Base-by-base conservation (phyloP, 2,113 vertebrate genomes). In the Chamaetylas fuelleborni region DNA sequence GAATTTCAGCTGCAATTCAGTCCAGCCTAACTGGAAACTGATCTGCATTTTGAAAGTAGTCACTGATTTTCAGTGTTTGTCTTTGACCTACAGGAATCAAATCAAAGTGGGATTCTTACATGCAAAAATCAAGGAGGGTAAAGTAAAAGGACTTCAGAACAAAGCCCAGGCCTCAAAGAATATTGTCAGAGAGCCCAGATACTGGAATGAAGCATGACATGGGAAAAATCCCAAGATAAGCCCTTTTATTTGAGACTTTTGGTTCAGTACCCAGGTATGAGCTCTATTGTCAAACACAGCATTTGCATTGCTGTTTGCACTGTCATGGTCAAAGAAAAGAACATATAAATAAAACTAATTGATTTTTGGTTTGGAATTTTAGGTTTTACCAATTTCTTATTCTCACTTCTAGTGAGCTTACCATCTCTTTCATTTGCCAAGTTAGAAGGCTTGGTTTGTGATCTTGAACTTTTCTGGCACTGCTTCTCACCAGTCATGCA, bases 1-100 rank as follows among this genome's bases (percentile, higher is more conserved):
- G 90, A 96, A 97, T 88, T 96, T 96, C 79, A 88, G 64, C 79
- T 47, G 69, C 90, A 96, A 93, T 80, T 94, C 38, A 81, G 64
- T 74, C 33, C 64, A 88, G 48, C 3, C 29, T 93, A 94, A 86
- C 67, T 74, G 85, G 54, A 89, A 95, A 77, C 29, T 19, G 16
- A 86, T 48, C 64, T 57, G 26, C 1, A 0, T 61, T 80, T 86
- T 78, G 33, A 69, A 95, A 74, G 48, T 54, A n/a, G 28, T 26
- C 61, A 87, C 38, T 47, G 29, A 56, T 94, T 88, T 88, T 77
- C 67, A 50, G 11, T 71, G 25, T 81, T 94, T 66, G 40, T 70
- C 64, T 83, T 92, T 86, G 58, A 53, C 43, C 58, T 57, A 12
- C 8, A 79, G 62, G 38, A 95, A 87, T 11, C 18, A 73, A 85